phyloP scores from a whole-genome alignment of 2,888 invertebrate species.

The Drosophila phalerata region DNA sequence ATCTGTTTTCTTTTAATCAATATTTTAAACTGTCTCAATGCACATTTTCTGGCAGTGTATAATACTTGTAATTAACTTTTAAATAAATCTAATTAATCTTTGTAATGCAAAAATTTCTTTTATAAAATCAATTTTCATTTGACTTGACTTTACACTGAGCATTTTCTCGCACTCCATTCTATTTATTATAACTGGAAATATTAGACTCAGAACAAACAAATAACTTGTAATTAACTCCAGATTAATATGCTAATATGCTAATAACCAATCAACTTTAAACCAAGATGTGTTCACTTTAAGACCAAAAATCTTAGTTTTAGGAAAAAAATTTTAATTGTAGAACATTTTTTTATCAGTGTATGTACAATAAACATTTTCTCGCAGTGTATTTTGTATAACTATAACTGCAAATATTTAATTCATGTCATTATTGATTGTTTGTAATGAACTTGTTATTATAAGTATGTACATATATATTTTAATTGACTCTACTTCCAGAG shows the following conservation, averaged over 20 bases:
- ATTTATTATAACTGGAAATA: background rate
- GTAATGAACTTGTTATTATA: constrained; percentile 1
- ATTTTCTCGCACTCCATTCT: background rate
- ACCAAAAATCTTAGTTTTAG: too few species aligned
- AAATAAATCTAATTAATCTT: background rate
- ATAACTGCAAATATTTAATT: background rate
- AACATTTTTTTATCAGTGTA: too few species aligned
- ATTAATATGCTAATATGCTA: too few species aligned
- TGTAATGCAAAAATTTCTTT: background rate
- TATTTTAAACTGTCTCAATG: too few species aligned
- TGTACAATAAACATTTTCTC: background rate
- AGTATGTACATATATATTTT: background rate
- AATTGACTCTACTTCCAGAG: constrained; percentile 72
- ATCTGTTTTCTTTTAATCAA: too few species aligned
- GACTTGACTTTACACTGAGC: background rate
- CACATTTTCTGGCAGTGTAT: too few species aligned
- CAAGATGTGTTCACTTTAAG: too few species aligned
- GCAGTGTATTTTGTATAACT: constrained; percentile 2
- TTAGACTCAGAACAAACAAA: too few species aligned
- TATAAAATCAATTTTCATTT: background rate
- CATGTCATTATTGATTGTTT: constrained; percentile 16
- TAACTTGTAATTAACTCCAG: too few species aligned
- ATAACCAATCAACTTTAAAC: too few species aligned
- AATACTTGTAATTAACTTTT: too few species aligned
- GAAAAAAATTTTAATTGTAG: too few species aligned